Percentiles rank a stretch among this genome's conserved stretches.
phyloP scores from a whole-genome alignment of 2,888 invertebrate genomes.

The Acrocyrtus sp. region DNA sequence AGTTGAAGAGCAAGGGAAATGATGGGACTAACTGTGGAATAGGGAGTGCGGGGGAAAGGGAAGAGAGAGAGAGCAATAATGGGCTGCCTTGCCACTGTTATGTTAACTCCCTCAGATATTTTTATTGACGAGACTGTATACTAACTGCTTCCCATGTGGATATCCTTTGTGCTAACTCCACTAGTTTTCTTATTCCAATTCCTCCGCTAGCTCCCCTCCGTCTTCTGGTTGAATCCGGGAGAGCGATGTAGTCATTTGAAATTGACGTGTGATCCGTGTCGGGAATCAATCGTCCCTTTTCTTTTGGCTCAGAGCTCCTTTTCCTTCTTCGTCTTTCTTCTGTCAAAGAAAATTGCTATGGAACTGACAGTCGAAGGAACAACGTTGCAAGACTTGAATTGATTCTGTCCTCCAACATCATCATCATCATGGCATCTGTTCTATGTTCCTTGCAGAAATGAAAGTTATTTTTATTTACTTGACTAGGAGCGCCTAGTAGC shows the following conservation, averaged over 20 bases:
- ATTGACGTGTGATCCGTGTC: slow-evolving; percentile 56
- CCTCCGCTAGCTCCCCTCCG: slow-evolving; percentile 5
- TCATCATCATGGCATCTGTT: slow-evolving; percentile 42
- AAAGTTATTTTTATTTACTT: slow-evolving; percentile 21
- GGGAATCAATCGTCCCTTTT: slow-evolving; percentile 49
- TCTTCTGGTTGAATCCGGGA: slow-evolving; percentile 19
- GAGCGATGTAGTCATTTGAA: slow-evolving; percentile 53
- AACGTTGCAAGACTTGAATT: slow-evolving; percentile 26
- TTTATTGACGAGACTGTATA: background rate
- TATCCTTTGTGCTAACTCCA: slow-evolving; percentile 27
- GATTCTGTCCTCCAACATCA: slow-evolving; percentile 51
- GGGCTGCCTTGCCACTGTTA: slow-evolving; percentile 25
- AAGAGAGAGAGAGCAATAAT: slow-evolving; percentile 37
- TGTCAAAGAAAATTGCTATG: slow-evolving; percentile 53
- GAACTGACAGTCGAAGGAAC: slow-evolving; percentile 45
- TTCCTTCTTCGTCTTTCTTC: slow-evolving; percentile 29
- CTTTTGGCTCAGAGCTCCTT: slow-evolving; percentile 22
- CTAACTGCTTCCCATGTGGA: slow-evolving; percentile 10
- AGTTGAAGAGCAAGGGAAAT: background rate
- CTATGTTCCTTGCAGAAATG: background rate
- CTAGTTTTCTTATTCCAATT: slow-evolving; percentile 30
- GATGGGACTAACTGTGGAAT: background rate
- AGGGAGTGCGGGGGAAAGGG: background rate
- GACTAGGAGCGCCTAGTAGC: slow-evolving; percentile 1
- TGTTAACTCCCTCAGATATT: background rate